Evolutionary conservation across 2,888 invertebrate genomes (phyloP), one percentile per base, ranked within the genome.

Genomic region (Hyposoter didymator): DNA sequence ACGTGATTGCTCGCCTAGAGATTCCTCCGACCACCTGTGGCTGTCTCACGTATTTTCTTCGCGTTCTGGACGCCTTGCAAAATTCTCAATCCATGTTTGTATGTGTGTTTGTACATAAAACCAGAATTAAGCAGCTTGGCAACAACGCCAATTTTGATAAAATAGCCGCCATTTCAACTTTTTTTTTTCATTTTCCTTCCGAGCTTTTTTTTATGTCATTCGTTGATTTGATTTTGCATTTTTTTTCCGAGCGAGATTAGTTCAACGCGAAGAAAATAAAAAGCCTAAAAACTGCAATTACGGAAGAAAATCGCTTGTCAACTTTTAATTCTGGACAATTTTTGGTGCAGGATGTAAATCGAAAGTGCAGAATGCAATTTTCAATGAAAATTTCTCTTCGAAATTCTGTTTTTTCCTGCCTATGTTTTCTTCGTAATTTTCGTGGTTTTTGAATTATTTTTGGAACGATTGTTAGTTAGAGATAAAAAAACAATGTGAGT

Each of bases 121-220:
- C 64, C 32, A 62, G 55, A 72, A 47, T 73, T 47, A 52, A 62
- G 55, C 49, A 17, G 79, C 73, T 49, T 81, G 78, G 73, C 64
- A 84, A 81, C 84, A 73, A 78, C 78, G 78, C 28, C 78, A 49
- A 82, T 82, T 76, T 70, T 62, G 64, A 76, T 78, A 43, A 66
- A 75, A 28, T 17, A 43, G 7, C n/a, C 17, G 19, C 35, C 49
- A 49, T 72, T 52, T 45, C 10, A 62, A 10, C 32, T 47, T 64
- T 78, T 78, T n/a, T 69, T 55, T 70, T 35, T 12, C 7, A n/a
- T 7, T 17, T 69, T 32, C 22, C 32, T 59, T 45, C 28, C 14
- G 32, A 43, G 7, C 47, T 39, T 43, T 28, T 76, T 49, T 39
- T 52, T 52, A 35, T 66, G 6, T 35, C 47, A 35, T 12, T 47